Conservation (phyloP, 2,888 invertebrate species). For the Ophion obscuratus region DNA sequence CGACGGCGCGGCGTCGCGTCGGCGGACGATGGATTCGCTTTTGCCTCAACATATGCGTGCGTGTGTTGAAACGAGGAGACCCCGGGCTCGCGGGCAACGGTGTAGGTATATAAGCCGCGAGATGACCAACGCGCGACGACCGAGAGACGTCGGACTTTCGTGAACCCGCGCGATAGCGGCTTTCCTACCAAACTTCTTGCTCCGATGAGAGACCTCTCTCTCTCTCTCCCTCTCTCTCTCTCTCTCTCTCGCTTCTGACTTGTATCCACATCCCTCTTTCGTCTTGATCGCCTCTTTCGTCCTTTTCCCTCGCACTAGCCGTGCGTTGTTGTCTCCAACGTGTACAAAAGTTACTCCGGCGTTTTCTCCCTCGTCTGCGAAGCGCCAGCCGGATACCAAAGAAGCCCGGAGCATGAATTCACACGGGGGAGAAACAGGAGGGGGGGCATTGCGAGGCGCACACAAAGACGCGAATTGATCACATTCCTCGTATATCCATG, state of each 20-base stretch:
- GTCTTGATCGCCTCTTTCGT: slow-evolving; percentile 12
- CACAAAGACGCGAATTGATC: slow-evolving; percentile 49
- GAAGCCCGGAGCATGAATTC: slow-evolving; percentile 19
- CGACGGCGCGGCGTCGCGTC: slow-evolving; percentile 64
- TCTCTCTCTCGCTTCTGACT: background rate
- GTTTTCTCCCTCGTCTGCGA: slow-evolving; percentile 31
- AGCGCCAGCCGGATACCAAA: slow-evolving; percentile 51
- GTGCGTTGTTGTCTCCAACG: slow-evolving; percentile 28
- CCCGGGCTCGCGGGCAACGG: slow-evolving; percentile 61
- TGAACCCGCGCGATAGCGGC: slow-evolving; percentile 64
- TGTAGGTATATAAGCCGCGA: slow-evolving; percentile 67
- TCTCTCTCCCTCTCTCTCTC: background rate
- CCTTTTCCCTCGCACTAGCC: slow-evolving; percentile 10
- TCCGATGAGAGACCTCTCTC: slow-evolving; percentile 60
- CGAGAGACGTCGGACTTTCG: slow-evolving; percentile 62
- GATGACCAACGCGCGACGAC: slow-evolving; percentile 72
- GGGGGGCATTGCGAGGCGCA: slow-evolving; percentile 20
- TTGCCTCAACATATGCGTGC: slow-evolving; percentile 7
- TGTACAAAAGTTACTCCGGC: slow-evolving; percentile 34
- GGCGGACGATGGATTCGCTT: slow-evolving; percentile 64
- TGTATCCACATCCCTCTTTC: slow-evolving; percentile 55
- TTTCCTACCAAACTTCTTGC: slow-evolving; percentile 75
- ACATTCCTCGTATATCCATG: slow-evolving; percentile 28
- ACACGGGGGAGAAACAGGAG: background rate
- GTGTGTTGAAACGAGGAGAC: slow-evolving; percentile 24